A percentile compares a stretch with the other conserved stretches of the same genome.
Conservation (phyloP, 1,140 invertebrate genomes). For the Leptopilina clavipes region DNA sequence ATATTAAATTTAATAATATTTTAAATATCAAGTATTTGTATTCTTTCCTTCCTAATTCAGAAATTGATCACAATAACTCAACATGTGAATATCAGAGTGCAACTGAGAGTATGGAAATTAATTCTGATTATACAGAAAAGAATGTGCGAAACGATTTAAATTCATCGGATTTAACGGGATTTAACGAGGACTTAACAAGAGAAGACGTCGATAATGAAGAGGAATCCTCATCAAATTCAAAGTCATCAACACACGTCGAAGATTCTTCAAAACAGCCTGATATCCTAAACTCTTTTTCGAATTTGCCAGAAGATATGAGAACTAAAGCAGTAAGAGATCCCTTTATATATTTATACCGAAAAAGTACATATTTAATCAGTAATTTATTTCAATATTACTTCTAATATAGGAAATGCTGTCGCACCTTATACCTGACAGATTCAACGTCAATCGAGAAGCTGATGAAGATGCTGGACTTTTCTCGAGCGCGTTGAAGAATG, state of each 20-base stretch:
- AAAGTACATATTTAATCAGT: not conserved
- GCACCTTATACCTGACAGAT: not conserved
- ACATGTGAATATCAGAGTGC: too few species aligned
- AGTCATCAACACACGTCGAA: not conserved
- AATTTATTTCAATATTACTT: not conserved
- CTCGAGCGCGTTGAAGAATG: not conserved
- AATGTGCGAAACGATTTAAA: too few species aligned
- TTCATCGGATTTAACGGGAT: too few species aligned
- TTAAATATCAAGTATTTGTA: too few species aligned
- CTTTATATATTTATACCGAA: not conserved
- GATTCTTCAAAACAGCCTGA: not conserved
- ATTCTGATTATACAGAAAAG: too few species aligned
- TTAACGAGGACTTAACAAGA: too few species aligned
- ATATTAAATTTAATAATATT: not conserved
- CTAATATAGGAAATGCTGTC: not conserved
- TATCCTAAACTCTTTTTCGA: not conserved
- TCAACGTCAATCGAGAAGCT: not conserved
- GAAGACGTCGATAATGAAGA: too few species aligned
- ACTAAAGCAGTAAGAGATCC: not conserved
- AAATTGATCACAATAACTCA: too few species aligned
- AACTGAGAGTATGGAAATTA: too few species aligned
- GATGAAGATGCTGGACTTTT: not conserved
- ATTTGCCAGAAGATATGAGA: not conserved
- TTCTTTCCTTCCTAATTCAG: too few species aligned
- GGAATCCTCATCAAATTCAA: not conserved